Evolutionary conservation across 2,113 vertebrate species (phyloP).

Genomic region (Prietella phreatophila): DNA sequence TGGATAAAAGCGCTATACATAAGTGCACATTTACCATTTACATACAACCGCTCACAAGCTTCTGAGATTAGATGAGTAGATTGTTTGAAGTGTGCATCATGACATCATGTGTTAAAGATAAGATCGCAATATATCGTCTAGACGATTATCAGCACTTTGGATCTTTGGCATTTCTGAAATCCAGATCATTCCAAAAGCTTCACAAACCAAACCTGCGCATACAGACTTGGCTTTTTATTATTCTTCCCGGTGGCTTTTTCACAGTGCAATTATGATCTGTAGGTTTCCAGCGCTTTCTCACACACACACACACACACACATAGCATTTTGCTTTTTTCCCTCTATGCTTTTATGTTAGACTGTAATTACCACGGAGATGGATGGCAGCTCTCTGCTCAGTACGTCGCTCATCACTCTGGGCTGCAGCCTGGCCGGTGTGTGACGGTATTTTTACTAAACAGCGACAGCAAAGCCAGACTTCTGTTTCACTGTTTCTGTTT

Average conservation of each 20-base stretch:
- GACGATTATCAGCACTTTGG: neutral
- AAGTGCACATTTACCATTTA: no score
- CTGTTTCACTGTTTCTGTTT: conserved; percentile 3
- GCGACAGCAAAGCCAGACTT: conserved; percentile 12
- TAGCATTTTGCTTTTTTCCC: conserved; percentile 17
- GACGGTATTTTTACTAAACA: conserved; percentile 35
- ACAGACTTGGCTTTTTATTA: conserved; percentile 5
- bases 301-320: conserved; percentile 14
- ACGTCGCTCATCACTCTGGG: conserved; percentile 7
- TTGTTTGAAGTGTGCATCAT: neutral
- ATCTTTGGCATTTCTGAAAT: neutral
- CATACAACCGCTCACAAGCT: neutral
- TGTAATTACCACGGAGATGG: conserved; percentile 41
- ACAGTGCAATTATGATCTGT: conserved; percentile 68
- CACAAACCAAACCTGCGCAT: neutral
- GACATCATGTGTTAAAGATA: no score
- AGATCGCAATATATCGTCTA: no score
- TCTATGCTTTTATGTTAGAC: conserved; percentile 20
- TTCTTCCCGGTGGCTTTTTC: conserved; percentile 45
- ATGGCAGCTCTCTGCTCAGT: conserved; percentile 11
- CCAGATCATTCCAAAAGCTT: neutral
- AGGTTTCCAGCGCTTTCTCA: conserved; percentile 56
- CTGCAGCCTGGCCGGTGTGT: conserved; percentile 24
- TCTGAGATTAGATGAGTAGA: neutral
- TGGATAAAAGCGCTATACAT: no score